A percentile compares a stretch with the other conserved stretches of the same genome.
Evolutionary conservation across 2,113 vertebrate genomes (phyloP).

Genomic region (Eulemur macaco): DNA sequence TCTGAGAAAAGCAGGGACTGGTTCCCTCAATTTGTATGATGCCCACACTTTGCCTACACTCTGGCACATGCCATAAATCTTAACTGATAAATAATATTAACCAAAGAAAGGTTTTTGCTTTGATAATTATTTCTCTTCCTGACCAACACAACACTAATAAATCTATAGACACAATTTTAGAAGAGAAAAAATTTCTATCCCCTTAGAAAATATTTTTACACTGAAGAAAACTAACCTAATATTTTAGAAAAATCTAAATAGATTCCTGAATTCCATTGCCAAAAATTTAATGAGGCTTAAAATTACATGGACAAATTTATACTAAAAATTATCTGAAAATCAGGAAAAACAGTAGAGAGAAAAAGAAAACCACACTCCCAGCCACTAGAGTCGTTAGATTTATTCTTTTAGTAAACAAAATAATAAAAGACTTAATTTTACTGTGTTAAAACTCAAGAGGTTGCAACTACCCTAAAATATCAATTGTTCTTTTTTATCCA

Average conservation of each 20-base stretch:
- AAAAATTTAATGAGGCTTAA: constrained; percentile 57
- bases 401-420: constrained; percentile 40
- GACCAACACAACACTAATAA: constrained; percentile 10
- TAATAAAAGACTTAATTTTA: not conserved
- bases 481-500: not conserved
- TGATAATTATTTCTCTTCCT: constrained; percentile 8
- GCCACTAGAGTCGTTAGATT: not conserved
- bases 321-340: constrained; percentile 55
- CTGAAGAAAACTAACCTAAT: constrained; percentile 21
- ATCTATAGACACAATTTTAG: not conserved
- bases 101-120: not conserved
- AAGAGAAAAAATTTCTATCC: not conserved
- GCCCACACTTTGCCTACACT: not conserved
- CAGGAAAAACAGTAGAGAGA: not conserved
- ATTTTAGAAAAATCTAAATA: constrained; percentile 42
- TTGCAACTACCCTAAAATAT: constrained; percentile 2
- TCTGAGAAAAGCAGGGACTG: not conserved
- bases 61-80: not conserved
- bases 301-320: constrained; percentile 35
- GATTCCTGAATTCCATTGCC: constrained; percentile 35
- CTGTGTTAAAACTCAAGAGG: not conserved
- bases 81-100: constrained; percentile 36
- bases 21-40: not conserved
- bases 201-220: constrained; percentile 35
- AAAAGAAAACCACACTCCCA: constrained; percentile 11